Percentiles rank a stretch among this genome's conserved stretches.
These are phyloP conservation scores for Drosophila miranda DNA, from an alignment of 1,140 invertebrate genomes.

Conservation along the genomic window DNA sequence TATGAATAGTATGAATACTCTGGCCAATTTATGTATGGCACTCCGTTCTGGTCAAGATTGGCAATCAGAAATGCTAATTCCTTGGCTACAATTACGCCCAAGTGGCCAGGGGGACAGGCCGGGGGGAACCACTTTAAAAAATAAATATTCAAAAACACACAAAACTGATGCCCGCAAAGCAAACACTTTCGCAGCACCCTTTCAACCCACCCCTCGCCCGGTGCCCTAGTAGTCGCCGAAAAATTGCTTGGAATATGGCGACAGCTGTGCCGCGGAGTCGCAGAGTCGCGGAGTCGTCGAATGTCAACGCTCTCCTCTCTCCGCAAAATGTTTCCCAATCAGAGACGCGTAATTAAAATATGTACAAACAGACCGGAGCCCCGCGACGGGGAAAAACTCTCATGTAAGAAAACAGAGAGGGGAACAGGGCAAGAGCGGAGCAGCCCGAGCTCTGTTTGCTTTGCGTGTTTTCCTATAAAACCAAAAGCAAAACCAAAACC, in stretches of 20 bases:
- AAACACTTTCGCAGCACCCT: slow-evolving; percentile 35
- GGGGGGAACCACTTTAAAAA: slow-evolving; percentile 12
- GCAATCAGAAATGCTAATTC: slow-evolving; percentile 53
- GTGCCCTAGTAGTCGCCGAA: slow-evolving; percentile 46
- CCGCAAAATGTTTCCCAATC: slow-evolving; percentile 64
- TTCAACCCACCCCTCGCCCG: slow-evolving; percentile 13
- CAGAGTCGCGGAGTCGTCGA: slow-evolving; percentile 36
- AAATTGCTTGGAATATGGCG: slow-evolving; percentile 42
- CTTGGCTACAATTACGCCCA: slow-evolving; percentile 11
- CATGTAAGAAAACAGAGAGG: slow-evolving; percentile 36
- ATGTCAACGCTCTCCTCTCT: slow-evolving; percentile 51
- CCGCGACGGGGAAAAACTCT: slow-evolving; percentile 25
- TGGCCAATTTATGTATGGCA: slow-evolving; percentile 51
- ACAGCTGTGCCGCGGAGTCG: slow-evolving; percentile 57
- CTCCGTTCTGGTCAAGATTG: slow-evolving; percentile 7
- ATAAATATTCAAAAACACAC: slow-evolving; percentile 15
- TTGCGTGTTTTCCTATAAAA: slow-evolving; percentile 77
- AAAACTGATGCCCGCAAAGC: slow-evolving; percentile 33
- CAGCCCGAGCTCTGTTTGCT: slow-evolving; percentile 68
- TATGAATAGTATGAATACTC: slow-evolving; percentile 26
- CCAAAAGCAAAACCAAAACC: slow-evolving; percentile 55
- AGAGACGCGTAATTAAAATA: slow-evolving; percentile 79
- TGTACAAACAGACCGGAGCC: slow-evolving; percentile 66
- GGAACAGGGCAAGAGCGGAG: background rate
- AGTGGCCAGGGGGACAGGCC: no score